Conservation (phyloP, 2,888 invertebrate species). For the Ormyrus labotus region DNA sequence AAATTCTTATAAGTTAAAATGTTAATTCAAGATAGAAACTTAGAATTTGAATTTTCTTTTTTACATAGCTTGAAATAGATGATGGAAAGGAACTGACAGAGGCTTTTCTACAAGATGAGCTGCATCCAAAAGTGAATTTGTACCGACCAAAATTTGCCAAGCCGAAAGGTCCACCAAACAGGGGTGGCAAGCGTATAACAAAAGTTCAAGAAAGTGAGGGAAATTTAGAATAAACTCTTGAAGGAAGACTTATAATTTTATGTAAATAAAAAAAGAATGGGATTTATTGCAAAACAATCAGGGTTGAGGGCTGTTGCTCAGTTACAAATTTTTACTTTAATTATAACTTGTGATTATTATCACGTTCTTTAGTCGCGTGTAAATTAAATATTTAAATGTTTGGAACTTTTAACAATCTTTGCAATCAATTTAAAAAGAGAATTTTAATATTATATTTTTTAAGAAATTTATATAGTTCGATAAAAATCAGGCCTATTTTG, state of each 20-base stretch:
- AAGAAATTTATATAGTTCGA: conserved; percentile 43
- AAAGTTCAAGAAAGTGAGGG: conserved; percentile 76
- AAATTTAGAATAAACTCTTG: conserved; percentile 45
- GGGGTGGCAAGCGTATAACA: conserved; percentile 93
- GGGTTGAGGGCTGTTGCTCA: conserved; percentile 24
- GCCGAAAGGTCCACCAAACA: conserved; percentile 95
- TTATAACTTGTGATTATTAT: conserved; percentile 21
- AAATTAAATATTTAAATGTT: conserved; percentile 17
- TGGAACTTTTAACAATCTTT: conserved; percentile 36
- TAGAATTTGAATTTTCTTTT: conserved; percentile 50
- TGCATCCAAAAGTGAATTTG: conserved; percentile 93
- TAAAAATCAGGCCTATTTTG: conserved; percentile 57
- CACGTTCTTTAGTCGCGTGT: conserved; percentile 25
- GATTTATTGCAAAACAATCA: conserved; percentile 39
- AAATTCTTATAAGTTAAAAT: conserved; percentile 13
- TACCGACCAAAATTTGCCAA: conserved; percentile 95
- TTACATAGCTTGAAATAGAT: conserved; percentile 91
- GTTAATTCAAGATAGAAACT: conserved; percentile 33
- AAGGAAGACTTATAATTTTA: conserved; percentile 13
- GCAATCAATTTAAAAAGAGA: conserved; percentile 18
- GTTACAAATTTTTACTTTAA: conserved; percentile 24
- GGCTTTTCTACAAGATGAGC: conserved; percentile 92
- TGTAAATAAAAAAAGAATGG: conserved; percentile 41
- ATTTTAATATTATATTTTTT: conserved; percentile 39
- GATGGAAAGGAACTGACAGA: conserved; percentile 92